Percentiles rank a stretch among this genome's conserved stretches.
These are phyloP conservation scores for Dufourea novaeangliae DNA, from an alignment of 1,140 invertebrate genomes.

Conservation along the genomic window DNA sequence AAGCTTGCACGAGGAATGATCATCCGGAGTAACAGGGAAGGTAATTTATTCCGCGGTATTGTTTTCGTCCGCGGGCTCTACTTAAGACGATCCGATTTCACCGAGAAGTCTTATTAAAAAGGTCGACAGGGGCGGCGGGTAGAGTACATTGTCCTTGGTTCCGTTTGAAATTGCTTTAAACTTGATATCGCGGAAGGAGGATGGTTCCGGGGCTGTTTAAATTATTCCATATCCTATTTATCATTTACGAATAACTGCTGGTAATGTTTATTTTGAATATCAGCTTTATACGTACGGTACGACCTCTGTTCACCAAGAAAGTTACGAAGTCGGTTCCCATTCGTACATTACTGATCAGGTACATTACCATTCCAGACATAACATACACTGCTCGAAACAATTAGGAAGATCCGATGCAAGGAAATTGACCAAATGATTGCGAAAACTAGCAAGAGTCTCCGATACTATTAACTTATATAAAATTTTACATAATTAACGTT, in stretches of 20 bases:
- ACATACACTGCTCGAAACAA: too few relatives aligned
- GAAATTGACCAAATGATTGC: too few relatives aligned
- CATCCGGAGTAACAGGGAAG: not conserved
- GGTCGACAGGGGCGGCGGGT: not conserved
- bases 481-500: too few relatives aligned
- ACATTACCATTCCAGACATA: too few relatives aligned
- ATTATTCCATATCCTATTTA: not conserved
- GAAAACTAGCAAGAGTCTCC: too few relatives aligned
- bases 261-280: too few relatives aligned
- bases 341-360: too few relatives aligned
- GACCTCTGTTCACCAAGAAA: too few relatives aligned
- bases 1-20: conserved; percentile 2
- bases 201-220: not conserved
- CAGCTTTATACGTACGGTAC: too few relatives aligned
- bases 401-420: too few relatives aligned
- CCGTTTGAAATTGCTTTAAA: conserved; percentile 6
- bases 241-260: not conserved
- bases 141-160: conserved; percentile 2
- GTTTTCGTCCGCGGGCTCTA: conserved; percentile 15
- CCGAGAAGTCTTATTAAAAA: conserved; percentile 16
- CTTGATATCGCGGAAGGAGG: not conserved
- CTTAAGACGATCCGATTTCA: conserved; percentile 32
- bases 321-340: too few relatives aligned
- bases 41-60: conserved; percentile 41
- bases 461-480: too few relatives aligned